Conservation (phyloP, 2,797 vertebrate species). For the Periparus ater region DNA sequence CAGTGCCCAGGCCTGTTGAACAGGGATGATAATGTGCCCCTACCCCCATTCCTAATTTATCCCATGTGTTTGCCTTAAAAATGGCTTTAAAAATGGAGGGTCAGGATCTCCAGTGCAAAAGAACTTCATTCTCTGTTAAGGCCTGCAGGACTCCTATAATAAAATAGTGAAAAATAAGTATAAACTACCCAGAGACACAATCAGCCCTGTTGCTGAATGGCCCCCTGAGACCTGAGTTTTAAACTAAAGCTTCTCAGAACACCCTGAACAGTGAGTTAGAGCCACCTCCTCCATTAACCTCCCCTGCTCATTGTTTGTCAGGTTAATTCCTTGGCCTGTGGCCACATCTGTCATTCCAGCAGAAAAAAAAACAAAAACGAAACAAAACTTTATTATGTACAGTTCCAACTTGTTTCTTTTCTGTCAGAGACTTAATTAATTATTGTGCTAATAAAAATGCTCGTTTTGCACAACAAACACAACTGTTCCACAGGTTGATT, state of each 20-base stretch:
- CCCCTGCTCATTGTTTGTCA: not conserved
- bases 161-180: not conserved
- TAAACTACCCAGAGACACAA: not conserved
- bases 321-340: not conserved
- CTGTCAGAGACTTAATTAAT: slow-evolving; percentile 3
- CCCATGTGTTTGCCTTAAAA: not conserved
- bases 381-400: not conserved
- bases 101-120: not conserved
- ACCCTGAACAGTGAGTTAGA: not conserved
- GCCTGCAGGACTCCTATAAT: not conserved
- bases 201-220: not conserved
- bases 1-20: not conserved
- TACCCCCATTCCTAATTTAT: not conserved
- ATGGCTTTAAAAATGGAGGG: not conserved
- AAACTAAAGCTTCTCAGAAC: not conserved
- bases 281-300: not conserved
- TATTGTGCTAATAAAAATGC: not conserved
- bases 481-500: not conserved
- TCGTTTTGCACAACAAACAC: not conserved
- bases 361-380: not conserved
- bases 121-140: not conserved
- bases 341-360: not conserved
- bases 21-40: not conserved
- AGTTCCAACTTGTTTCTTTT: not conserved
- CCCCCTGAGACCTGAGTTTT: not conserved